A percentile compares a stretch with the other conserved stretches of the same genome.
These are phyloP conservation scores for Perognathus longimembris DNA, from an alignment of 2,113 vertebrate genomes.

Conservation along the genomic window DNA sequence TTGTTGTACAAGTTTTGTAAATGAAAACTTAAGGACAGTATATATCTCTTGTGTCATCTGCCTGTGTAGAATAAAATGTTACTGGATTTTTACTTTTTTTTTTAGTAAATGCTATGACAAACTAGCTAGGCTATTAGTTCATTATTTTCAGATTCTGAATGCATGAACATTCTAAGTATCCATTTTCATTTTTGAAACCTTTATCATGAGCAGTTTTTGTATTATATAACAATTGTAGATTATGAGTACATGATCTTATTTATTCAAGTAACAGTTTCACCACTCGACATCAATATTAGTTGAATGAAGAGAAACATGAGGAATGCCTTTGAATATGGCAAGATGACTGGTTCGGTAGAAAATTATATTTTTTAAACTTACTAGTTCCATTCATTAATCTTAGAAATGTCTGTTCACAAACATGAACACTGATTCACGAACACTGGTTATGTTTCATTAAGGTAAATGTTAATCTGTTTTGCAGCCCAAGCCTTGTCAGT, in stretches of 20 bases:
- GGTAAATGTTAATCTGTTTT: constrained; percentile 59
- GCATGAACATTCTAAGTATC: neutral
- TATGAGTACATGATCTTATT: neutral
- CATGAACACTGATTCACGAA: too few species aligned
- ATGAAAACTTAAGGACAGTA: neutral
- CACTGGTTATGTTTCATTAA: constrained; percentile 1
- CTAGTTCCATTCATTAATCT: constrained; percentile 13
- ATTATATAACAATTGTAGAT: neutral
- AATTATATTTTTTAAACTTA: neutral
- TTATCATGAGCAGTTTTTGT: constrained; percentile 18
- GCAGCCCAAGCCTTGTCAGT: constrained; percentile 99
- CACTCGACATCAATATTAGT: neutral
- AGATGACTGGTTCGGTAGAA: neutral
- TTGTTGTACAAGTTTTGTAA: constrained; percentile 1
- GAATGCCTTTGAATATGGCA: neutral
- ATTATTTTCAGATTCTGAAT: neutral
- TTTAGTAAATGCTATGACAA: neutral
- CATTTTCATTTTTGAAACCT: neutral
- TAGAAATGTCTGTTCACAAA: neutral
- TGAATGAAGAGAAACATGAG: neutral
- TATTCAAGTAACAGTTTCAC: neutral
- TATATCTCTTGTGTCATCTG: neutral
- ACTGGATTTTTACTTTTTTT: neutral
- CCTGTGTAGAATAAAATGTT: neutral
- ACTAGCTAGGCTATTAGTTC: neutral